phyloP scores from a whole-genome alignment of 2,113 vertebrate genomes.

The Channa maculata region DNA sequence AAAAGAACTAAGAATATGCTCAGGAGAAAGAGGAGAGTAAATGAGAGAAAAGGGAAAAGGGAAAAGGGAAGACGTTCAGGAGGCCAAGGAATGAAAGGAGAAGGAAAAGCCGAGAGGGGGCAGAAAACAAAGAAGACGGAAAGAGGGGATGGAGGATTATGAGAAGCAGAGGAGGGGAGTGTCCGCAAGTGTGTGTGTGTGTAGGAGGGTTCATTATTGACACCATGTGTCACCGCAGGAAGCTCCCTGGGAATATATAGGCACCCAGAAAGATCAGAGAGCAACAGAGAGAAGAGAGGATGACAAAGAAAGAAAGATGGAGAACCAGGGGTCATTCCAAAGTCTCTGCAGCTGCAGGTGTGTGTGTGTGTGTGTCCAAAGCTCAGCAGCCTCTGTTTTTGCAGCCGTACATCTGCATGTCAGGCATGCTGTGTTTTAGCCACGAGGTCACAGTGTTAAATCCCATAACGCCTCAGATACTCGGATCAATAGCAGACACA shows the following conservation, averaged over 20 bases:
- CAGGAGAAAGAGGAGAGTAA: not conserved
- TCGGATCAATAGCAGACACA: not conserved
- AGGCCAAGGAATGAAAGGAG: constrained; percentile 41
- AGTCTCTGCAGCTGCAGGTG: constrained; percentile 68
- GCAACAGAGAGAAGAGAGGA: constrained; percentile 51
- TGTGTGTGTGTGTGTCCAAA: constrained; percentile 14
- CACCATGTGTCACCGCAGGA: constrained; percentile 82
- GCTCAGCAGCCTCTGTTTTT: constrained; percentile 62
- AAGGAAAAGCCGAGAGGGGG: constrained; percentile 10
- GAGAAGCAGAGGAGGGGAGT: constrained; percentile 54
- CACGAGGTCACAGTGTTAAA: constrained; percentile 54
- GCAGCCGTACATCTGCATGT: constrained; percentile 62
- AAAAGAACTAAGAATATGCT: no score
- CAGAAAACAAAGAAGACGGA: constrained; percentile 38
- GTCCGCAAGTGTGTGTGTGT: constrained; percentile 14
- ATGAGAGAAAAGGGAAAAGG: not conserved
- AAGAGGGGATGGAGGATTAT: constrained; percentile 45
- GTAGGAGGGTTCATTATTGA: constrained; percentile 72
- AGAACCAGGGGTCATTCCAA: constrained; percentile 50
- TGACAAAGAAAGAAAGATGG: constrained; percentile 35
- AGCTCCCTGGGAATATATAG: constrained; percentile 73
- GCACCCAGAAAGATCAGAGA: constrained; percentile 72
- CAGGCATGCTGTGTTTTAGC: constrained; percentile 38
- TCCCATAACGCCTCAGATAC: constrained; percentile 20
- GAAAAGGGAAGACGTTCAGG: not conserved